Evolutionary conservation across 2,797 vertebrate species (phyloP), one percentile per base, ranked within the genome.

Genomic region (Anas bahamensis): DNA sequence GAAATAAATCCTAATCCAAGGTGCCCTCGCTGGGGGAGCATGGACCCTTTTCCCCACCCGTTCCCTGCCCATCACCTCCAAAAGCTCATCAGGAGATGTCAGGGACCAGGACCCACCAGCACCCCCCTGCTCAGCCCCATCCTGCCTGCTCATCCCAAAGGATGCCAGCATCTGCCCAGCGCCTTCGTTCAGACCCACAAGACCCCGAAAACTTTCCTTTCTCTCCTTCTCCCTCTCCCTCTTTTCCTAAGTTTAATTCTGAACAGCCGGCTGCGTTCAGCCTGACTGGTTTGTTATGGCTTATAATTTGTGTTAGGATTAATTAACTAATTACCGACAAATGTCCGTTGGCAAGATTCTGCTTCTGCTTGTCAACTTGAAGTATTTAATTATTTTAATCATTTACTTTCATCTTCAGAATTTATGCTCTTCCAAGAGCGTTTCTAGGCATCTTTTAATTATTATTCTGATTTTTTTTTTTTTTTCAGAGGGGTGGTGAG

Each of bases 361-460:
- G 98, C 99, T 99, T 98, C 98, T 98, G 98, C 99, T 99, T 99
- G 98, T 99, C 99, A 99, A 98, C 99, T 99, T 98, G 98, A 98
- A 98, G 99, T 98, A 99, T 99, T 99, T 99, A 99, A 99, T 99
- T 99, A 99, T 99, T 99, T 99, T 99, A 99, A 99, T 99, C 99
- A 99, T 99, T 99, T 99, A 99, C 99, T 99, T 99, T 99, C 99
- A 99, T 99, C 99, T 99, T 99, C 98, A 99, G 98, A 99, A 98
- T 99, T 98, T 98, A 99, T 99, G 98, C 99, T 99, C 98, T 98
- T 98, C 98, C 98, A 98, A 99, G 98, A 98, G 97, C 98, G 99
- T 99, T 99, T 98, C 98, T 98, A 99, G 99, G 99, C 99, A 99
- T 99, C 99, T 99, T 99, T 99, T 99, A 99, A 99, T 99, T 99